Evolutionary conservation across 2,113 vertebrate species (phyloP), one percentile per base, ranked within the genome.

Genomic region (Ellobius talpinus): DNA sequence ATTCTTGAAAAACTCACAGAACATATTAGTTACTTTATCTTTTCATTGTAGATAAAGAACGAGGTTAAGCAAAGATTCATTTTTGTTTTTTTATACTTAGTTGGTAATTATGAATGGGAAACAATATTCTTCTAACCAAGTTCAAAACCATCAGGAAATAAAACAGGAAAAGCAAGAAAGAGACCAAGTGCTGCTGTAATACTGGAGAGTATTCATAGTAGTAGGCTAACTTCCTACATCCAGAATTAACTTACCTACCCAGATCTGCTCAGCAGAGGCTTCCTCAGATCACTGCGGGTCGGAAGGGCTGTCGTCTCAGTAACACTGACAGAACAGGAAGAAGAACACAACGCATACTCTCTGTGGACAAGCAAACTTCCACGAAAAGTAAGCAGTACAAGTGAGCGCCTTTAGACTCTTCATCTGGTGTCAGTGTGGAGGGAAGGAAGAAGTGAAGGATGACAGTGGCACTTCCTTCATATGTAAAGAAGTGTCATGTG

Each of bases 61-160:
- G 63, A 87, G 21, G 74, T 61, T 92, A 78, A 13, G 45, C 45
- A 92, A 87, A 91, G 16, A 84, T 74, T 29, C 84, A 12, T 6
- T 88, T 93, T 96, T 74, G 52, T 3, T 89, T 70, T 7, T 87
- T 95, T 74, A 26, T 72, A 47, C 66, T 58, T 93, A 92, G 50
- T 93, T 84, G 70, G 50, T 58, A 92, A 73, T 92, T 93, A 72
- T 52, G 55, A 90, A 90, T 45, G 29, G 50, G 82, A 92, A 78
- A 19, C 91, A 93, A 50, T 33, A 63, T 79, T 85, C 7, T 45
- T 95, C 7, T 81, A 63, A 58, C 21, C 31, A 94, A 88, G 55
- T 94, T 92, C n/a, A 73, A 77, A 95, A 89, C 66, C 91, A 5
- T 52, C 87, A 24, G 17, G 39, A 88, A 93, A 52, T 81, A 77